phyloP scores from a whole-genome alignment of 2,113 vertebrate genomes.

The Chionomys nivalis region DNA sequence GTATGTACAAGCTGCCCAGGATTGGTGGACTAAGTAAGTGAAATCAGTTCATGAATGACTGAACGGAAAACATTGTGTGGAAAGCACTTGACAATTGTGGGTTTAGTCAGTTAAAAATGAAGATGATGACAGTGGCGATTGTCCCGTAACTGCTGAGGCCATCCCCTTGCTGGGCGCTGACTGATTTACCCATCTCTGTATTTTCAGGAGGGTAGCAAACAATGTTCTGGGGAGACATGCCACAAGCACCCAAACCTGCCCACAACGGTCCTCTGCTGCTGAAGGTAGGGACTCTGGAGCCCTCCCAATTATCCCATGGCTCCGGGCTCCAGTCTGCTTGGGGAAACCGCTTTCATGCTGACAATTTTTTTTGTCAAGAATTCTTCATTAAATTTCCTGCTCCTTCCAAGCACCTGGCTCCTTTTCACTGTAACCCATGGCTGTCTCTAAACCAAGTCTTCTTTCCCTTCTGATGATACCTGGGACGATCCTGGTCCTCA shows the following conservation, averaged over 20 bases:
- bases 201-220: neutral
- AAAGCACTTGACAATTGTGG: neutral
- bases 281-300: neutral
- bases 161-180: rapidly evolving
- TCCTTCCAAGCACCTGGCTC: neutral
- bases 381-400: constrained; percentile 43
- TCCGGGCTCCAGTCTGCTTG: neutral
- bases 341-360: constrained; percentile 27
- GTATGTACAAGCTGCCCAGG: neutral
- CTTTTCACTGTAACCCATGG: constrained; percentile 10
- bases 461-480: neutral
- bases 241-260: neutral
- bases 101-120: neutral
- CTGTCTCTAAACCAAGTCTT: neutral
- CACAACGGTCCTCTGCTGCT: neutral
- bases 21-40: neutral
- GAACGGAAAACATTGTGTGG: neutral
- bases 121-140: neutral
- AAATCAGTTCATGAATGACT: neutral
- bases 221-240: neutral
- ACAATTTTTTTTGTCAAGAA: constrained; percentile 46
- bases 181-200: neutral
- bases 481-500: neutral
- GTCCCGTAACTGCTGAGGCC: neutral
- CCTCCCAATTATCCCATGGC: neutral